A percentile compares a stretch with the other conserved stretches of the same genome.
Evolutionary conservation across 2,113 vertebrate species (phyloP).

Genomic region (Leucoraja erinaceus): DNA sequence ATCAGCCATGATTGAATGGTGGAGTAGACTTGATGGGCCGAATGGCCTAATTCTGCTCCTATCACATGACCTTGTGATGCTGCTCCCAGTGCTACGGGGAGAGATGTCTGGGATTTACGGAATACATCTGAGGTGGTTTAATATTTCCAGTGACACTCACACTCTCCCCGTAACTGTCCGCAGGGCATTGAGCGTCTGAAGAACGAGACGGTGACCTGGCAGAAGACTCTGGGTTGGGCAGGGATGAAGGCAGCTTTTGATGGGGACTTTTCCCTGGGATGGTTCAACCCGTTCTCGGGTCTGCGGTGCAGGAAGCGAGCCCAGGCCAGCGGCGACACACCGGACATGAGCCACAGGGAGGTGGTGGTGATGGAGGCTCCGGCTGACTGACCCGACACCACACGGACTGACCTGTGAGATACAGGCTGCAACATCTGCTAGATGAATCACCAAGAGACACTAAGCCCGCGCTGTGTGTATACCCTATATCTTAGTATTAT

Average conservation of each 20-base stretch:
- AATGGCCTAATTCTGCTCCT: no score
- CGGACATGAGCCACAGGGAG: constrained; percentile 58
- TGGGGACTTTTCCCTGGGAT: constrained; percentile 66
- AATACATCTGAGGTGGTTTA: not conserved
- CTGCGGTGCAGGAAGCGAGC: constrained; percentile 51
- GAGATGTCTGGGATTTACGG: no score
- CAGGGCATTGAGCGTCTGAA: constrained; percentile 91
- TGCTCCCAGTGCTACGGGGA: no score
- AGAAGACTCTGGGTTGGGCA: constrained; percentile 64
- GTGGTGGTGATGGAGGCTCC: constrained; percentile 55
- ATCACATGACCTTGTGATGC: no score
- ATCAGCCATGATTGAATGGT: no score
- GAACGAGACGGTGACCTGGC: constrained; percentile 71
- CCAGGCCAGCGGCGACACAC: not conserved
- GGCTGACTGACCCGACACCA: no score
- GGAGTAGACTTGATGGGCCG: no score
- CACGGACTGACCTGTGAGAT: no score
- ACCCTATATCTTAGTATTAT: not conserved
- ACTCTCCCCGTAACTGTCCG: constrained; percentile 38
- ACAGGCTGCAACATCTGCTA: no score
- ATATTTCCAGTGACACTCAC: not conserved
- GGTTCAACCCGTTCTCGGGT: constrained; percentile 78
- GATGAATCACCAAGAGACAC: not conserved
- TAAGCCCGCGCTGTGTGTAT: no score
- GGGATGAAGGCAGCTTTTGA: constrained; percentile 70